Base-by-base conservation (phyloP, 2,888 invertebrate genomes). In the Caenorhabditis sp. region DNA sequence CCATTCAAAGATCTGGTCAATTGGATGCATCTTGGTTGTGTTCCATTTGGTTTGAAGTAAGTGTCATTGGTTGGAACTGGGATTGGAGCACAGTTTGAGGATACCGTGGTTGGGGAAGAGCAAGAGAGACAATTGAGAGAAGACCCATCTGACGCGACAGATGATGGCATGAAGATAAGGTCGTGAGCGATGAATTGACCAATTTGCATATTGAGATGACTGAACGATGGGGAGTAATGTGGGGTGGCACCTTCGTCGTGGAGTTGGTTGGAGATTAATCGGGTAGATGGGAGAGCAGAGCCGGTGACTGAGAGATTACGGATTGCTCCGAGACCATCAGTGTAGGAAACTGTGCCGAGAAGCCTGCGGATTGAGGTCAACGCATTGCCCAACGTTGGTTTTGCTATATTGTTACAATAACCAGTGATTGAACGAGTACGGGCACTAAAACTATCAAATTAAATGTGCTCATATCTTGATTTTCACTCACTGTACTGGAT, bases 161-260 rank as follows among this genome's bases (percentile, higher is more conserved):
- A 77, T 0, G 94, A 93, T 1, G 95, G 95, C 1, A 95, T 95
- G 91, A 95, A 92, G 0, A 95, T 95, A 50, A 95, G 90, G 88
- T 96, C 95, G 89, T 95, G 95, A 88, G 95, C 95, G n/a, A 95
- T 88, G 85, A 95, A 92, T 88, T 95, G 95, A 0, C 95, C 95
- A 85, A 92, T 95, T 90, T 95, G 95, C 95, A 95, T 95, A 60
- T 93, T 70, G 43, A 84, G 68, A 69, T 83, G 83, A 56, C 79
- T 78, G 8, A 57, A 50, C 0, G 54, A 25, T 20, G 76, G 67
- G 0, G 67, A 67, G 56, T 59, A 72, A 56, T 65, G 61, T 8
- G 72, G 67, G 0, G 57, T 53, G 7, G 58, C 53, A 31, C 65
- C 67, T 43, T 77, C 74, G 21, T 70, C 67, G 43, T 73, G 67